Evolutionary conservation across 2,797 vertebrate species (phyloP).

Genomic region (Pachyuromys duprasi): DNA sequence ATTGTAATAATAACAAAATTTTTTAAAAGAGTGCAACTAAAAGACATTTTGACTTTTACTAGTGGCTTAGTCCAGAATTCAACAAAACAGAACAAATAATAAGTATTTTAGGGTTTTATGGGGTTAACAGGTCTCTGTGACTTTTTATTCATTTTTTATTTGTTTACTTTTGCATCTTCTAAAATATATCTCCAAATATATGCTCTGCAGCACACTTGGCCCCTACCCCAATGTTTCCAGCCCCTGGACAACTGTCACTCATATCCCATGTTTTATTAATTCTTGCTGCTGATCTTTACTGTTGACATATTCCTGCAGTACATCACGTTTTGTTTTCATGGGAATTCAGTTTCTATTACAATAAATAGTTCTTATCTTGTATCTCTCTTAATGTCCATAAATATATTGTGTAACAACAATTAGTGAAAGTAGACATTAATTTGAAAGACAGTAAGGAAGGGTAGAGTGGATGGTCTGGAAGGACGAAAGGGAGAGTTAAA

Average conservation of each 20-base stretch:
- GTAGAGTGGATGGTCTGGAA: not conserved
- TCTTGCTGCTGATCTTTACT: not conserved
- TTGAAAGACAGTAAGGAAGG: not conserved
- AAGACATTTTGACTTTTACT: not conserved
- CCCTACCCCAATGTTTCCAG: rapidly evolving
- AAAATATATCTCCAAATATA: not conserved
- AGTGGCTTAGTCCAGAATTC: not conserved
- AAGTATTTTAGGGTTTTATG: not conserved
- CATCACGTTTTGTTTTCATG: not conserved
- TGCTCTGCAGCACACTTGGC: not conserved
- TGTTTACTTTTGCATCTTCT: not conserved
- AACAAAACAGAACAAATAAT: not conserved
- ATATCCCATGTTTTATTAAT: not conserved
- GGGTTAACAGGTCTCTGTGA: not conserved
- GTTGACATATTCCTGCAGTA: not conserved
- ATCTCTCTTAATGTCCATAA: not conserved
- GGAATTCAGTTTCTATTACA: not conserved
- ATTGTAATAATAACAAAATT: too few relatives aligned
- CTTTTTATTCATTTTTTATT: not conserved
- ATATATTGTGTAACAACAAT: not conserved
- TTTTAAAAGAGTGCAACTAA: not conserved
- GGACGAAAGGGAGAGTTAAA: not conserved
- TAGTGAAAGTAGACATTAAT: not conserved
- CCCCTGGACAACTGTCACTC: not conserved
- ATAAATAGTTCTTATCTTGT: not conserved